Base-by-base conservation (phyloP, 2,888 invertebrate species). In the Teinopalpus imperialis region DNA sequence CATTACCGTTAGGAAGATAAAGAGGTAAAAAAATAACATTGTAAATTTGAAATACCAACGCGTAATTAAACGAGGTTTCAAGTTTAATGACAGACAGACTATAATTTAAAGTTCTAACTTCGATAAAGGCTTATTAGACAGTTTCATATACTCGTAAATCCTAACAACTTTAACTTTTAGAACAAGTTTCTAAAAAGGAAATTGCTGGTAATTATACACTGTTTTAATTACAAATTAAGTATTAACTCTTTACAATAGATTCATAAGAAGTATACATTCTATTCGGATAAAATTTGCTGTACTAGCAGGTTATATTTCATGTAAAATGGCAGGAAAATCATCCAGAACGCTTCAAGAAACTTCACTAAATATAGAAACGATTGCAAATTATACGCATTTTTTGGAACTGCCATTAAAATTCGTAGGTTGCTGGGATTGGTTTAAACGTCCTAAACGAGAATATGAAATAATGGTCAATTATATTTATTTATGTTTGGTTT, bases 361-460 rank as follows among this genome's bases (percentile, higher is more conserved):
- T 0, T 59, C 58, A 0, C 40, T 59, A 7, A 53, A 63, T 7
- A 52, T 41, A 1, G 57, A 66, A 12, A 61, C 56, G 39, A 58
- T 66, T 12, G 32, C 37, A 1, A 63, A 71, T 14, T 86, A 78
- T 45, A 57, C 69, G 0, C 65, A 81, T 24, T 87, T 67, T 44
- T 45, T 83, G 1, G 60, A 66, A 23, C 32, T 63, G 2, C 78
- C 85, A 0, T 47, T 87, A 2, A 79, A 83, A 54, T 54, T 79
- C 0, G 78, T 64, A 0, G 85, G 66, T 0, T 85, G 82, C 21
- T 85, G 81, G 83, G 83, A 83, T 6, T 74, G 86, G 71, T 83
- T 56, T 32, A 57, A 58, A 0, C 57, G 69, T 1, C 60, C 80
- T 0, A 46, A 43, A 0, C 57, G 43, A 1, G 59, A 67, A 31